These are phyloP conservation scores for Zaprionus kolodkinae DNA, from an alignment of 1,140 invertebrate genomes.

Conservation along the genomic window DNA sequence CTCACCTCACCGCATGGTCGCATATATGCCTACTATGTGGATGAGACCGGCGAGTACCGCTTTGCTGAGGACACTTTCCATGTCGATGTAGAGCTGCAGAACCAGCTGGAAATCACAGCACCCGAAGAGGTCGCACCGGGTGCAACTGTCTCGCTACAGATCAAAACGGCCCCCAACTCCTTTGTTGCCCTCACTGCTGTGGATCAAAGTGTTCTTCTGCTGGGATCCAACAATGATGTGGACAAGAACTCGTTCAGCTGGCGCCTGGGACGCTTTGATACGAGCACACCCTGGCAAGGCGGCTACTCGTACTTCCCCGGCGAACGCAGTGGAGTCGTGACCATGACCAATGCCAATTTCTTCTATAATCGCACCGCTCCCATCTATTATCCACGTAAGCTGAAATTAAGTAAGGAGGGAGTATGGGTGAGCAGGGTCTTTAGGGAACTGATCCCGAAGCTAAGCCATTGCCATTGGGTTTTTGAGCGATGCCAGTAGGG, in stretches of 20 bases:
- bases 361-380: constrained; percentile 72
- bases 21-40: constrained; percentile 91
- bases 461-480: background rate
- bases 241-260: constrained; percentile 76
- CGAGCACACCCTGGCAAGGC: constrained; percentile 72
- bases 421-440: background rate
- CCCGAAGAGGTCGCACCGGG: constrained; percentile 88
- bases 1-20: constrained; percentile 92
- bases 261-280: constrained; percentile 72
- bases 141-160: constrained; percentile 88
- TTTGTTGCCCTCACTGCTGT: constrained; percentile 93
- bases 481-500: too few relatives aligned
- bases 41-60: constrained; percentile 89
- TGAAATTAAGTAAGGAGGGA: constrained; percentile 10
- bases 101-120: constrained; percentile 83
- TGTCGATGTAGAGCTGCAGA: constrained; percentile 91
- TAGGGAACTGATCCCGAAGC: background rate
- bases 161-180: constrained; percentile 92
- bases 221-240: constrained; percentile 84
- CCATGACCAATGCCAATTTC: constrained; percentile 78
- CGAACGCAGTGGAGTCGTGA: constrained; percentile 68
- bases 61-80: constrained; percentile 92
- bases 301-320: constrained; percentile 78
- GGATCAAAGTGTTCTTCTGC: constrained; percentile 93
- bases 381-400: constrained; percentile 36